Conservation (phyloP, 2,888 invertebrate genomes). For the Drosophila ustulata region DNA sequence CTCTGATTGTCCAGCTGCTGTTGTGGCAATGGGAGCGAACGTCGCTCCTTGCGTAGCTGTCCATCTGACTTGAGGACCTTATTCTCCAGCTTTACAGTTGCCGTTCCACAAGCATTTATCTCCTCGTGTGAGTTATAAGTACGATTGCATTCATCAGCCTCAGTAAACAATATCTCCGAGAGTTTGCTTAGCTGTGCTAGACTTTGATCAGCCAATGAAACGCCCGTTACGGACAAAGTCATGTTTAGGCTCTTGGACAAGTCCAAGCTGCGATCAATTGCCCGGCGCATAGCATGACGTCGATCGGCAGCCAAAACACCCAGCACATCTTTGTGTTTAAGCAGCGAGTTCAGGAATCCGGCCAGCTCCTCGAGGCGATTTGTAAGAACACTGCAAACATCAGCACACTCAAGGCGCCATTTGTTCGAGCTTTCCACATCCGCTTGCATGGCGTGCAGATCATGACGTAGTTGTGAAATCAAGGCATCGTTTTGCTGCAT, state of each 20-base stretch:
- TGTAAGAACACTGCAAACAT: conserved; percentile 85
- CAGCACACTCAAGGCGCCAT: conserved; percentile 83
- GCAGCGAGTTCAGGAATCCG: conserved; percentile 87
- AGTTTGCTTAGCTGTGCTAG: conserved; percentile 86
- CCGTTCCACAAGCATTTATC: conserved; percentile 28
- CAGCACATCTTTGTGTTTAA: conserved; percentile 86
- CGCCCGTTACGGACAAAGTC: conserved; percentile 81
- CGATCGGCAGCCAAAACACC: conserved; percentile 86
- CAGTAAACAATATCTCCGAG: conserved; percentile 83
- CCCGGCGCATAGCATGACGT: conserved; percentile 86
- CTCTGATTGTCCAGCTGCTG: conserved; percentile 83
- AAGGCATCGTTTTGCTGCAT: conserved; percentile 68
- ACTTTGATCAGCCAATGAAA: conserved; percentile 86
- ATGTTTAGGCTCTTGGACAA: conserved; percentile 86
- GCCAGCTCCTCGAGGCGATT: conserved; percentile 87
- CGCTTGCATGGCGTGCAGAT: conserved; percentile 72
- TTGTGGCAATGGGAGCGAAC: conserved; percentile 77
- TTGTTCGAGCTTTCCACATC: conserved; percentile 81
- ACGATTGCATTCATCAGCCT: conserved; percentile 62
- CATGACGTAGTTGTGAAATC: conserved; percentile 70
- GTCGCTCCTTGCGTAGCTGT: conserved; percentile 79
- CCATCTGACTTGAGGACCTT: conserved; percentile 76
- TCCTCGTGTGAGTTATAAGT: conserved; percentile 82
- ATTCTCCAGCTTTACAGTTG: conserved; percentile 79
- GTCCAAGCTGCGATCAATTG: conserved; percentile 86